Evolutionary conservation across 2,888 invertebrate species (phyloP).

Genomic region (Tiliacea aurago): DNA sequence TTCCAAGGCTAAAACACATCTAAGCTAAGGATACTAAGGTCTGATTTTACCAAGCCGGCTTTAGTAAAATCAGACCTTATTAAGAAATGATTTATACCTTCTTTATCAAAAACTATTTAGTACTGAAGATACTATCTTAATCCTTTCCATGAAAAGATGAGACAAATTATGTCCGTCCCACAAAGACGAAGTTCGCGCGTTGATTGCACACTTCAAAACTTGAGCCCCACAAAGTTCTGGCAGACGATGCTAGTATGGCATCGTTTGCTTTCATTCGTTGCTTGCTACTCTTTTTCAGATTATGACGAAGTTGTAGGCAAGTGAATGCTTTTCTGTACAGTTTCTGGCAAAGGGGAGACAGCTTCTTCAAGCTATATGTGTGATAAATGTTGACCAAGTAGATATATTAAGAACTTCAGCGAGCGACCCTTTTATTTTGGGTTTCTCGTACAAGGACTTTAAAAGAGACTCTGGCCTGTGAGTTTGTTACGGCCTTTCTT

Average conservation of each 20-base stretch:
- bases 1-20: background rate
- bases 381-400: background rate
- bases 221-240: slow-evolving; percentile 30
- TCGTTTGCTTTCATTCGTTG: slow-evolving; percentile 41
- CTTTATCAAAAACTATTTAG: background rate
- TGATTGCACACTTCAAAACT: slow-evolving; percentile 54
- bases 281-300: slow-evolving; percentile 35
- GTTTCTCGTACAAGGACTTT: no score
- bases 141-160: slow-evolving; percentile 28
- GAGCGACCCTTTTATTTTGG: no score
- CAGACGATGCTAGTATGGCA: slow-evolving; percentile 42
- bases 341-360: background rate
- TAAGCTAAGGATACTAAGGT: no score
- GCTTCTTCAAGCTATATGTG: background rate
- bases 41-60: no score
- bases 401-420: no score
- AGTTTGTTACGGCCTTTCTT: no score
- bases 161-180: slow-evolving; percentile 22
- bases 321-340: background rate
- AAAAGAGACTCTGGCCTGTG: no score
- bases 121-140: slow-evolving; percentile 5
- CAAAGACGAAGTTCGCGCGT: slow-evolving; percentile 46
- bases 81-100: background rate
- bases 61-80: background rate
- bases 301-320: slow-evolving; percentile 21